These are phyloP conservation scores for Megalurothrips usitatus DNA, from an alignment of 2,888 invertebrate genomes.

Conservation along the genomic window DNA sequence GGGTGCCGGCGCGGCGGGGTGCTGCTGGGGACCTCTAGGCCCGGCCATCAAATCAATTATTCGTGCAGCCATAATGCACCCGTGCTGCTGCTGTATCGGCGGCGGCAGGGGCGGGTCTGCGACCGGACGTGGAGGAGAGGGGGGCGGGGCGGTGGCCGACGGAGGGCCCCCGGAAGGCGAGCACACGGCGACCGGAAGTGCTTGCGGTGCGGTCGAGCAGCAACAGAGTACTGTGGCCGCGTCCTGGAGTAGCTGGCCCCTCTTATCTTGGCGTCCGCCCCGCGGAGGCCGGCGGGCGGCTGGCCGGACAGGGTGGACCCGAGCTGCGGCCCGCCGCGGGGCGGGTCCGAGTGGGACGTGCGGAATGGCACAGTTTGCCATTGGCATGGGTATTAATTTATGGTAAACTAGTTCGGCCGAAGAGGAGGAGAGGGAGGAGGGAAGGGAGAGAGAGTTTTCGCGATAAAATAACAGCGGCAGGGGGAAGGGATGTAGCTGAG, in stretches of 20 bases:
- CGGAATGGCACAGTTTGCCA: not conserved
- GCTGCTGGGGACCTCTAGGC: no score
- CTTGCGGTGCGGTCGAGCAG: not conserved
- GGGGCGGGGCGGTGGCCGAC: no score
- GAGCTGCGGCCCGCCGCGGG: not conserved
- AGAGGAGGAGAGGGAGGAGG: not conserved
- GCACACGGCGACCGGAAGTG: not conserved
- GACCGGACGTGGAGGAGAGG: no score
- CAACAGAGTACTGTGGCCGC: not conserved
- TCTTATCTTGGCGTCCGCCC: not conserved
- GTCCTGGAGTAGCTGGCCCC: not conserved
- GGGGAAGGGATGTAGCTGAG: no score
- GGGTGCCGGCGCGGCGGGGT: no score
- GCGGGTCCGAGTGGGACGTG: not conserved
- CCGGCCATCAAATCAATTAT: conserved; percentile 9
- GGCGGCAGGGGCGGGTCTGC: not conserved
- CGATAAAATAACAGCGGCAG: conserved; percentile 14
- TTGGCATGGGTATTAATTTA: conserved; percentile 20
- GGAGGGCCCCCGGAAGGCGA: not conserved
- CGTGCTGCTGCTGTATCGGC: not conserved
- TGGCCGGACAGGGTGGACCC: not conserved
- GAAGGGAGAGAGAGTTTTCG: not conserved
- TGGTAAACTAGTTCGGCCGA: conserved; percentile 12
- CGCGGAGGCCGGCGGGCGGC: not conserved
- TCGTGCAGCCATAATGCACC: conserved; percentile 8